Evolutionary conservation across 2,888 invertebrate genomes (phyloP).

Genomic region (Campopleginae sp.): DNA sequence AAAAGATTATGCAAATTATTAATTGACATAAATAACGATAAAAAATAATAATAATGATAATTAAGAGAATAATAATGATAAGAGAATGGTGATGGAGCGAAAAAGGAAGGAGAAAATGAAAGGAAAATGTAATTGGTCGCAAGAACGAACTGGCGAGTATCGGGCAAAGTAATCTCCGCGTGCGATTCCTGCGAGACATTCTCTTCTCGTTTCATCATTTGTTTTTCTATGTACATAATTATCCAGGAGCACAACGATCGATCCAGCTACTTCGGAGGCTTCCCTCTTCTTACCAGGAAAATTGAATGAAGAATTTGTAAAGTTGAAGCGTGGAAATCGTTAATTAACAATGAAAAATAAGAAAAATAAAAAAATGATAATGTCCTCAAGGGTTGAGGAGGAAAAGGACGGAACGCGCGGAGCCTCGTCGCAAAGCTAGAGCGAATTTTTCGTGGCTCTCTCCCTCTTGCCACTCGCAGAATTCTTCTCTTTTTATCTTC

Average conservation of each 20-base stretch:
- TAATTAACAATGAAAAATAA: not conserved
- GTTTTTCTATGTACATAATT: conserved; percentile 59
- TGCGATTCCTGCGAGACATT: conserved; percentile 49
- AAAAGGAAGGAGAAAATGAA: conserved; percentile 28
- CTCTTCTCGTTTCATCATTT: conserved; percentile 18
- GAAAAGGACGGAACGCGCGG: not conserved
- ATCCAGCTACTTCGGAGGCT: conserved; percentile 57
- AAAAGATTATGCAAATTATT: conserved; percentile 64
- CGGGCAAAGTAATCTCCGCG: conserved; percentile 55
- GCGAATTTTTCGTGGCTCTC: conserved; percentile 46
- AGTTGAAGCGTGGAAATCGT: not conserved
- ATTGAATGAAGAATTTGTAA: conserved; percentile 8
- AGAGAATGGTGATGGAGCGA: conserved; percentile 56
- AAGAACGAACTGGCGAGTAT: conserved; percentile 62
- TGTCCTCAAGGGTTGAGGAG: not conserved
- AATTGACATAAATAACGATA: conserved; percentile 73
- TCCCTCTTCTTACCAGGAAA: conserved; percentile 26
- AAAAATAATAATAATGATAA: conserved; percentile 66
- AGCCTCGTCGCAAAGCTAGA: conserved; percentile 54
- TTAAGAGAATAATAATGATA: conserved; percentile 43
- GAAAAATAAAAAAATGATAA: conserved; percentile 12
- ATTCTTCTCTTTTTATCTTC: conserved; percentile 20
- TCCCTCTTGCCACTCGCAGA: conserved; percentile 29
- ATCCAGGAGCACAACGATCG: conserved; percentile 53
- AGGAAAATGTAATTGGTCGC: conserved; percentile 44